Percentiles rank a stretch among this genome's conserved stretches.
Conservation (phyloP, 2,797 vertebrate species). For the Typhlichthys subterraneus region DNA sequence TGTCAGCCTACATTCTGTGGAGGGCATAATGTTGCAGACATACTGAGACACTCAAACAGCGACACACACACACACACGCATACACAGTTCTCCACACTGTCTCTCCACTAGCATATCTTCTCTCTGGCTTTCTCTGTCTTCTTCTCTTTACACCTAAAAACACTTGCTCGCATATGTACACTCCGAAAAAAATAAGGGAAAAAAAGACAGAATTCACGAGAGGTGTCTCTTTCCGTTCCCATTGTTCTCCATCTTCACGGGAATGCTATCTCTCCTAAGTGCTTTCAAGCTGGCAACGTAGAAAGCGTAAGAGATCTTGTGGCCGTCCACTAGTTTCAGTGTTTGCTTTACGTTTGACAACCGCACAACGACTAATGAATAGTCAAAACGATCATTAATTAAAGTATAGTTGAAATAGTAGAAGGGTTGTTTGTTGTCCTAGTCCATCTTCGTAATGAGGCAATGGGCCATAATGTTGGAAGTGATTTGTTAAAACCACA, state of each 20-base stretch:
- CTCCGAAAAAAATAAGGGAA: slow-evolving; percentile 19
- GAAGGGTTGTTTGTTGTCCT: slow-evolving; percentile 40
- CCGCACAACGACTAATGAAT: slow-evolving; percentile 44
- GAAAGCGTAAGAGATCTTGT: slow-evolving; percentile 30
- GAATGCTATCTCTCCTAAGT: slow-evolving; percentile 40
- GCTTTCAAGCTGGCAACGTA: slow-evolving; percentile 54
- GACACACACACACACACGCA: slow-evolving; percentile 6
- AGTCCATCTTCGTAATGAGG: slow-evolving; percentile 16
- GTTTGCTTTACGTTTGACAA: slow-evolving; percentile 43
- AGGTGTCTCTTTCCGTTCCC: slow-evolving; percentile 24
- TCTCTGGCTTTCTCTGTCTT: neutral
- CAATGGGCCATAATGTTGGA: too few species aligned
- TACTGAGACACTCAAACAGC: too few species aligned
- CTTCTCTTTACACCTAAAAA: slow-evolving; percentile 30
- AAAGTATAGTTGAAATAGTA: slow-evolving; percentile 14
- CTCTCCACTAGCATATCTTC: neutral
- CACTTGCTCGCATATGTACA: slow-evolving; percentile 9
- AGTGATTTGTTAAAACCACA: too few species aligned
- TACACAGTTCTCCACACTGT: neutral
- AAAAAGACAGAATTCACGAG: neutral
- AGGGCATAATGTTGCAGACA: too few species aligned
- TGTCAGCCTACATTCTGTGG: too few species aligned
- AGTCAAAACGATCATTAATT: slow-evolving; percentile 61
- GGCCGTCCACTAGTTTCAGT: slow-evolving; percentile 11
- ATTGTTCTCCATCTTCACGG: slow-evolving; percentile 7